Base-by-base conservation (phyloP, 2,888 invertebrate species). In the Nineta flava region DNA sequence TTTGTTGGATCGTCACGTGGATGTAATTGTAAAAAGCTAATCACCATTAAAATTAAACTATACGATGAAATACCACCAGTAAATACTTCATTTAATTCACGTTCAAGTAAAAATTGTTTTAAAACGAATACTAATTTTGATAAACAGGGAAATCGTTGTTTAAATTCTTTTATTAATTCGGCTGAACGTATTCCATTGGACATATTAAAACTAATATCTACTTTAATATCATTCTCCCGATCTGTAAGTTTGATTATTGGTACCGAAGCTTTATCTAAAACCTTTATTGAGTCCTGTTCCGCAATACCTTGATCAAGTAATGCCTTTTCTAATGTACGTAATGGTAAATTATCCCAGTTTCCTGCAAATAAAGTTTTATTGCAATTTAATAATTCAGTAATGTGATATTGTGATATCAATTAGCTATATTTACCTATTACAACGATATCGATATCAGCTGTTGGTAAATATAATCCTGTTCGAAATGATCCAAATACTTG, bases 121-220 rank as follows among this genome's bases (percentile, higher is more conserved):
- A 99, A 76, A 53, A 99, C 93, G 72, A 97, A 83, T 62, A 97
- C 95, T 64, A 99, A 74, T 62, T 94, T 94, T 49, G 90, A 84
- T 58, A 99, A 76, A 55, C 87, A 85, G 19, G 95, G 95, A 71
- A 83, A 97, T 59, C 81, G 79, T 53, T 81, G 77, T 66, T 93
- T 87, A 65, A 83, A 95, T 59, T 85, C 82, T 69, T 90, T 91
- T 59, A 97, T 96, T 55, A 96, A 80, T 69, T 93, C 88, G 9
- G 95, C 97, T 59, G 95, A 95, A 71, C 90, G 87, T 43, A 97
- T 92, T 52, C 96, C 96, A 69, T 93, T 95, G 67, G 83, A 87
- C 87, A 96, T 96, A 71, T 99, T 99, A 75, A 99, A 99, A 61
- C 96, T 95, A 66, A 99, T 97, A 73, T 99, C 99, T 61, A 93